phyloP scores from a whole-genome alignment of 1,140 invertebrate genomes.

The Chrysomallon squamiferum region DNA sequence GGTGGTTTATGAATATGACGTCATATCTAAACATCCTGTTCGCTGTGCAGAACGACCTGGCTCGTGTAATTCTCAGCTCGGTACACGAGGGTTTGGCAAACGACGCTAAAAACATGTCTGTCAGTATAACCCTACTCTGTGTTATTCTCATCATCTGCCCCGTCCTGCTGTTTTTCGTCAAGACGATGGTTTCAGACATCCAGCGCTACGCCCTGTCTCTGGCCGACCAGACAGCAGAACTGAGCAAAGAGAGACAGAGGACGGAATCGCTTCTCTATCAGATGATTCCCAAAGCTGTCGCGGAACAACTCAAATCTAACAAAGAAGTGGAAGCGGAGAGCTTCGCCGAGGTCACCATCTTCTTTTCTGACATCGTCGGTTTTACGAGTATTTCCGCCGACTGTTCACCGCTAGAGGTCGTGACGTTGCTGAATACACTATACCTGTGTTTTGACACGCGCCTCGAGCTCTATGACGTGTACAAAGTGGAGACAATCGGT shows the following conservation, averaged over 20 bases:
- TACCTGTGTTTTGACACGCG: constrained; percentile 51
- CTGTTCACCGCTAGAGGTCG: constrained; percentile 86
- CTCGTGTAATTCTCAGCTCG: constrained; percentile 20
- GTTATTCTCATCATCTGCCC: constrained; percentile 51
- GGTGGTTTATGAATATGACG: constrained; percentile 53
- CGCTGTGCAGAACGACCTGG: constrained; percentile 43
- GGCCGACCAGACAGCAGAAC: constrained; percentile 57
- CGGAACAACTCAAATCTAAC: constrained; percentile 62
- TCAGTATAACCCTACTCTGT: constrained; percentile 29
- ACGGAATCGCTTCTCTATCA: constrained; percentile 61
- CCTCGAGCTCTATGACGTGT: constrained; percentile 52
- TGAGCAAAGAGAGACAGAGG: constrained; percentile 54
- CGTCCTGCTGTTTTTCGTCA: constrained; percentile 47
- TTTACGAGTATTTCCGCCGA: constrained; percentile 80
- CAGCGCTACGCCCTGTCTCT: constrained; percentile 57
- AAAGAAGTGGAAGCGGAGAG: constrained; percentile 61
- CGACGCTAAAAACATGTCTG: constrained; percentile 23
- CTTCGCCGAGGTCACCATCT: constrained; percentile 62
- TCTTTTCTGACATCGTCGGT: constrained; percentile 82
- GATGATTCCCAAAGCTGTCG: constrained; percentile 68
- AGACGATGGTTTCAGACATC: constrained; percentile 49
- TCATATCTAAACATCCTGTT: constrained; percentile 47
- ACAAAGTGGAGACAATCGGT: constrained; percentile 61
- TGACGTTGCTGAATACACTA: constrained; percentile 51
- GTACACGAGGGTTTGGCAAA: constrained; percentile 8